Evolutionary conservation across 2,797 vertebrate species (phyloP).

Genomic region (Cuniculus paca): DNA sequence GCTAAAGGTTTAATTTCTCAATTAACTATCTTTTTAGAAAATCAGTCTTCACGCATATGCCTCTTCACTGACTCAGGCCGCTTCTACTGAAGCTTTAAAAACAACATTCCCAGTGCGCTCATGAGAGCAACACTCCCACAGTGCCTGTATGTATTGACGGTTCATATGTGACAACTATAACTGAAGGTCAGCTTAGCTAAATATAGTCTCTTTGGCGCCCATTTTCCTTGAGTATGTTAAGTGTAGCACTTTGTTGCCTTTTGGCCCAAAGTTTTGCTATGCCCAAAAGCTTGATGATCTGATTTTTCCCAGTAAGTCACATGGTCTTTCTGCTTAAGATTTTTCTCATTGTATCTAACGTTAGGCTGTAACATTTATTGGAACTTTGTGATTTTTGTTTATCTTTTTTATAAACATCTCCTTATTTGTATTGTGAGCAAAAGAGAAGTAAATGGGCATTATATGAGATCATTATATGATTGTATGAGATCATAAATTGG

Average conservation of each 20-base stretch:
- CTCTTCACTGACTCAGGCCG: neutral
- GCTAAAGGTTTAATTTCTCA: neutral
- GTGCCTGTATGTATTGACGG: neutral
- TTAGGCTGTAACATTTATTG: neutral
- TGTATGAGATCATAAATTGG: neutral
- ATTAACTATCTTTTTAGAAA: neutral
- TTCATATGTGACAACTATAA: neutral
- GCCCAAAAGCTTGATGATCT: neutral
- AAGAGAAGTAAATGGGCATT: neutral
- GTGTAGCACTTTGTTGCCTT: neutral
- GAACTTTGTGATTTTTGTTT: neutral
- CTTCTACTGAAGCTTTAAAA: neutral
- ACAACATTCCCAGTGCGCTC: neutral
- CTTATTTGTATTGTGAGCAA: slow-evolving; percentile 12
- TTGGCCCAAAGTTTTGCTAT: neutral
- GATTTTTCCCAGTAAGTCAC: neutral
- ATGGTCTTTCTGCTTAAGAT: neutral
- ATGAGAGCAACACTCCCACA: neutral
- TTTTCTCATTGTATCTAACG: neutral
- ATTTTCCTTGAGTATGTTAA: neutral
- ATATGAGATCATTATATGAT: slow-evolving; percentile 9
- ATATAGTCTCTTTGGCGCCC: neutral
- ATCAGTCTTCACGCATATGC: neutral
- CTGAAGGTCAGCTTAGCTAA: neutral
- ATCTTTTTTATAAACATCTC: neutral